phyloP scores from a whole-genome alignment of 2,888 invertebrate species.

The Plagodis dolabraria region DNA sequence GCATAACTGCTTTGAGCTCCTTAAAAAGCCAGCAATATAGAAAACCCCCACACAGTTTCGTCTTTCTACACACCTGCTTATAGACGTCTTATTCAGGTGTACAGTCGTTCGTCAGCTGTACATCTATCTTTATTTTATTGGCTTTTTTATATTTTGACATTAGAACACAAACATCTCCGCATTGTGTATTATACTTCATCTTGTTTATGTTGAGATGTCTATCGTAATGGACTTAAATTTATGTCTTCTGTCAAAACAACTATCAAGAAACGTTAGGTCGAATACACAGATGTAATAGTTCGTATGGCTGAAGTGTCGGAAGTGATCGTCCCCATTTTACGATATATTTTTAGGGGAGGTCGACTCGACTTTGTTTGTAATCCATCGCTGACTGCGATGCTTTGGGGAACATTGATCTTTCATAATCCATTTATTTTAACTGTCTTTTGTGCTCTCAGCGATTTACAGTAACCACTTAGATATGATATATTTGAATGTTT shows the following conservation, averaged over 20 bases:
- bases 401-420: constrained; percentile 8
- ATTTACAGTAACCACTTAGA: too few relatives aligned
- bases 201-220: constrained; percentile 23
- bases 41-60: too few relatives aligned
- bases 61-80: too few relatives aligned
- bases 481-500: too few relatives aligned
- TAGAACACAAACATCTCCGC: constrained; percentile 10
- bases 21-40: too few relatives aligned
- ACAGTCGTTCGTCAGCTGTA: too few relatives aligned
- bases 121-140: constrained; percentile 4
- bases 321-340: constrained; percentile 12
- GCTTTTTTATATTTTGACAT: constrained; percentile 18
- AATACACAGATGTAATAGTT: too few relatives aligned
- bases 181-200: constrained; percentile 6
- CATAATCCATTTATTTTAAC: constrained; percentile 16
- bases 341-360: constrained; percentile 11
- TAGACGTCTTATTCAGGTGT: too few relatives aligned
- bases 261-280: constrained; percentile 1
- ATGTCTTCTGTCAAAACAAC: constrained; percentile 15
- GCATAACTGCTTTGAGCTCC: too few relatives aligned
- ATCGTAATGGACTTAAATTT: constrained; percentile 20
- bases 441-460: constrained; percentile 2
- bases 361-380: constrained; percentile 2
- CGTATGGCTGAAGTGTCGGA: constrained; percentile 5
- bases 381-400: constrained; percentile 5